Evolutionary conservation across 2,888 invertebrate genomes (phyloP).

Genomic region (Leptinotarsa haldemani): DNA sequence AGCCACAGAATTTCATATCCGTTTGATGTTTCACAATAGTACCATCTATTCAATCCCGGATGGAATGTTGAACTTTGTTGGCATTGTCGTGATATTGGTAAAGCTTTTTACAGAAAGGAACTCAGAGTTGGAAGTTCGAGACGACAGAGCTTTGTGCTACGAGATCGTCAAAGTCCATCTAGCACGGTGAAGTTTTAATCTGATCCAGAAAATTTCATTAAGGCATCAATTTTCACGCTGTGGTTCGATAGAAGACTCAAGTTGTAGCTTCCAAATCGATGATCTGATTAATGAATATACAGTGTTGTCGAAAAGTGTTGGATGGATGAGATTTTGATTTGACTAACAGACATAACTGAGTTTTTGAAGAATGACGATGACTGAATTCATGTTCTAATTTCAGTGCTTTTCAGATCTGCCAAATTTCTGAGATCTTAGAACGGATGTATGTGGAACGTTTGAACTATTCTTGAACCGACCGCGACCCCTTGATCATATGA

Average conservation of each 20-base stretch:
- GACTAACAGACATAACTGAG: no score
- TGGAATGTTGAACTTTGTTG: slow-evolving; percentile 44
- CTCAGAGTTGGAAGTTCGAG: slow-evolving; percentile 38
- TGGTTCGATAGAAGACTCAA: neutral
- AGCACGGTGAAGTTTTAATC: slow-evolving; percentile 57
- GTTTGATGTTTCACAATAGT: neutral
- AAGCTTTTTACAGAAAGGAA: slow-evolving; percentile 2
- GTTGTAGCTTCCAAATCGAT: neutral
- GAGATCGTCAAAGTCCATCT: slow-evolving; percentile 55
- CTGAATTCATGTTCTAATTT: no score
- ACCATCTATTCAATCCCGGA: slow-evolving; percentile 44
- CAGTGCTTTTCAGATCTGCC: no score
- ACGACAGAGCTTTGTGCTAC: slow-evolving; percentile 53
- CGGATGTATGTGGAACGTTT: no score
- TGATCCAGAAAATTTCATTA: slow-evolving; percentile 56
- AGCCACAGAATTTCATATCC: neutral
- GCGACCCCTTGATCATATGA: no score
- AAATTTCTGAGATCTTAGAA: no score
- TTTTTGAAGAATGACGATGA: no score
- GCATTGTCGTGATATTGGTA: slow-evolving; percentile 50
- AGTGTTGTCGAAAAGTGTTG: neutral
- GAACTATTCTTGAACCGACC: no score
- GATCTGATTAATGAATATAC: neutral
- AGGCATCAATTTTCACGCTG: neutral
- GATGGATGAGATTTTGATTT: no score